Percentiles rank a stretch among this genome's conserved stretches.
Evolutionary conservation across 2,888 invertebrate genomes (phyloP).

Genomic region (Drosophila imparisetae): DNA sequence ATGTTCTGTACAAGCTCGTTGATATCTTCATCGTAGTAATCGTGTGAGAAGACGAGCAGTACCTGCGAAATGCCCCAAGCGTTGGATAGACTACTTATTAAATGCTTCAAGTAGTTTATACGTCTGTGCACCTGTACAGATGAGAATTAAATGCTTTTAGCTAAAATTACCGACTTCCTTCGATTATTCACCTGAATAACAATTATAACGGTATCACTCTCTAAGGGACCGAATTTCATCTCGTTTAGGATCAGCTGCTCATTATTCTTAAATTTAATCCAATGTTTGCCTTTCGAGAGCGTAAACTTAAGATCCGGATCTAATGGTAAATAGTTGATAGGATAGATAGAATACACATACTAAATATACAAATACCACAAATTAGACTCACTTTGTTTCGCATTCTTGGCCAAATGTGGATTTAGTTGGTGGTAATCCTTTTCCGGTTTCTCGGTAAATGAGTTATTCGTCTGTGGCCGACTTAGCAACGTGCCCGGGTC

Average conservation of each 20-base stretch:
- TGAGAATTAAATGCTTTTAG: constrained; percentile 21
- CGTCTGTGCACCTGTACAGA: constrained; percentile 94
- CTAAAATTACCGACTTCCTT: neutral
- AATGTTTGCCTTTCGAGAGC: constrained; percentile 84
- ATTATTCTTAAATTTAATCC: constrained; percentile 89
- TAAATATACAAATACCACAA: neutral
- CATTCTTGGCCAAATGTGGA: neutral
- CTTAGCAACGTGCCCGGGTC: neutral
- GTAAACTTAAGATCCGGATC: neutral
- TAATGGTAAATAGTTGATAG: neutral
- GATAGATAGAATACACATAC: too few relatives aligned
- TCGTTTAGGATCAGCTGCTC: constrained; percentile 94
- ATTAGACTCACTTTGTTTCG: neutral
- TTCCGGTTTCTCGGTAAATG: neutral
- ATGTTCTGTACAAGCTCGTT: constrained; percentile 95
- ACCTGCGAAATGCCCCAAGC: constrained; percentile 89
- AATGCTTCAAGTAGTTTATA: constrained; percentile 95
- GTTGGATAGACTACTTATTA: constrained; percentile 90
- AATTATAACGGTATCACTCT: constrained; percentile 93
- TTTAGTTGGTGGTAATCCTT: neutral
- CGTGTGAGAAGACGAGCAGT: constrained; percentile 97
- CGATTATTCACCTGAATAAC: constrained; percentile 90
- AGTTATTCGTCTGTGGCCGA: neutral
- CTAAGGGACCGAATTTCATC: constrained; percentile 94
- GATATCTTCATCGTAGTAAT: constrained; percentile 96